phyloP scores from a whole-genome alignment of 2,888 invertebrate species.

The Antitype chi region DNA sequence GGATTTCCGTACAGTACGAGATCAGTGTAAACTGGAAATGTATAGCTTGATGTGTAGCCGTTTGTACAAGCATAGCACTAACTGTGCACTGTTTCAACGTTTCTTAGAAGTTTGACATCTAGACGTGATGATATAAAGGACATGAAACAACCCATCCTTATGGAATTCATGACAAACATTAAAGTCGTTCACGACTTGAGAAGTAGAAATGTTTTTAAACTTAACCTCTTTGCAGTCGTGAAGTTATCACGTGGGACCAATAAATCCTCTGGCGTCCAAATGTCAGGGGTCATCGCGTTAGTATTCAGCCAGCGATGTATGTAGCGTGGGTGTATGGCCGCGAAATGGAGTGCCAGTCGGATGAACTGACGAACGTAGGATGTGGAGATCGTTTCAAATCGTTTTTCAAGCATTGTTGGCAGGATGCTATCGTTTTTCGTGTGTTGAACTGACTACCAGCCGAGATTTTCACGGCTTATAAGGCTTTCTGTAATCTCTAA shows the following conservation, averaged over 20 bases:
- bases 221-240: conserved; percentile 41
- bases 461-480: background rate
- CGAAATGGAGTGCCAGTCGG: conserved; percentile 30
- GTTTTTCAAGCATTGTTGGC: conserved; percentile 5
- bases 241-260: conserved; percentile 41
- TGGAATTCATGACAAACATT: conserved; percentile 15
- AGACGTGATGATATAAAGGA: background rate
- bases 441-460: background rate
- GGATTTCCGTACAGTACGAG: no score
- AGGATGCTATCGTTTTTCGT: background rate
- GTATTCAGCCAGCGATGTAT: conserved; percentile 53
- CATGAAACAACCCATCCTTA: background rate
- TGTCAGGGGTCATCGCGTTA: conserved; percentile 59
- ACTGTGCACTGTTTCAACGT: background rate
- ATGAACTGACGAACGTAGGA: conserved; percentile 18
- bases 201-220: conserved; percentile 44
- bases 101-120: background rate
- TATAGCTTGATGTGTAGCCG: no score
- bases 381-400: conserved; percentile 19
- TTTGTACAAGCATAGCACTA: no score
- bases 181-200: conserved; percentile 23
- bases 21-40: no score
- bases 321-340: conserved; percentile 37
- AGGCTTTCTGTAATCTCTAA: background rate
- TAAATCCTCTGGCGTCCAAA: conserved; percentile 55